A percentile compares a stretch with the other conserved stretches of the same genome.
These are phyloP conservation scores for Pomatostomus ruficeps DNA, from an alignment of 2,113 vertebrate species.

Conservation along the genomic window DNA sequence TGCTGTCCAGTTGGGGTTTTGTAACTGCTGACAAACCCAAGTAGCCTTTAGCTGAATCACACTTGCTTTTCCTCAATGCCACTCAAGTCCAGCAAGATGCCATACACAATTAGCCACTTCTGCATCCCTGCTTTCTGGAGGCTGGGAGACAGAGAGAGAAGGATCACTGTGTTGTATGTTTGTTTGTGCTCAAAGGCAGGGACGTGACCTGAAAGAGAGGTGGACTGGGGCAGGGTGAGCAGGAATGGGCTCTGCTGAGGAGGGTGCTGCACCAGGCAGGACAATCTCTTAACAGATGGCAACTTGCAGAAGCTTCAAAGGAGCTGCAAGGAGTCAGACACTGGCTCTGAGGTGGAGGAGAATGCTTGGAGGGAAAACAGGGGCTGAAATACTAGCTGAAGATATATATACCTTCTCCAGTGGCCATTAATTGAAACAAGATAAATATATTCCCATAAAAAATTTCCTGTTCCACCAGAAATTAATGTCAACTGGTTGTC, in stretches of 20 bases:
- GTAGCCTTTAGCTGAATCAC: slow-evolving; percentile 2
- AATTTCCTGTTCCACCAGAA: neutral
- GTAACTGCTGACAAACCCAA: neutral
- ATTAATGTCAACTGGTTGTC: neutral
- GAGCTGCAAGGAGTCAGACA: neutral
- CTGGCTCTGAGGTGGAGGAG: neutral
- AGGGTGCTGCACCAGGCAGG: neutral
- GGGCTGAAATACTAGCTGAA: neutral
- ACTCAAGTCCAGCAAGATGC: neutral
- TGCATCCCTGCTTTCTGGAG: neutral
- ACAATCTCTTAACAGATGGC: neutral
- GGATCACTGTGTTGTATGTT: neutral
- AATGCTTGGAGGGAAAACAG: neutral
- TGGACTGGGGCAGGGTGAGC: neutral
- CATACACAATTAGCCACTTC: neutral
- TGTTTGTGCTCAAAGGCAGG: neutral
- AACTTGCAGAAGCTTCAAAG: neutral
- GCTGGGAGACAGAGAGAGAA: neutral
- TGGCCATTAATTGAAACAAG: neutral
- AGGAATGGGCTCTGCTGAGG: neutral
- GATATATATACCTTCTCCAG: neutral
- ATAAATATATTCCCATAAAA: neutral
- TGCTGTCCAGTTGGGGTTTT: neutral
- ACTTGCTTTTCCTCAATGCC: neutral
- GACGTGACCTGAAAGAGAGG: neutral